Evolutionary conservation across 1,140 invertebrate species (phyloP).

Genomic region (Cyclina sinensis): DNA sequence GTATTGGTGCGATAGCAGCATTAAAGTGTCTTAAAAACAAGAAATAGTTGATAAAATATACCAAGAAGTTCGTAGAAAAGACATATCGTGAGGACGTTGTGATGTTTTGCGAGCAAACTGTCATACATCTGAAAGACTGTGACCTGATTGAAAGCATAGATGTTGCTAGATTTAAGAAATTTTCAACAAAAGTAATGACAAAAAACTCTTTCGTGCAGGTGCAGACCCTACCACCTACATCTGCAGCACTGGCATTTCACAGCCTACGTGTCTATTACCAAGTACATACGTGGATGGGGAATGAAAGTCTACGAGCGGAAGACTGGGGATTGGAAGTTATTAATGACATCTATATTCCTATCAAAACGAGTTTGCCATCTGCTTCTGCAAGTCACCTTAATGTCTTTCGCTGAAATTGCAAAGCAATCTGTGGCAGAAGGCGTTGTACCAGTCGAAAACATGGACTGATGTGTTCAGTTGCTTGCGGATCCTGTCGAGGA

Average conservation of each 20-base stretch:
- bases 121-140: background rate
- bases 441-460: slow-evolving; percentile 66
- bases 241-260: slow-evolving; percentile 30
- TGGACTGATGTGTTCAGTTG: slow-evolving; percentile 63
- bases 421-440: slow-evolving; percentile 66
- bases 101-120: background rate
- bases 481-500: slow-evolving; percentile 65
- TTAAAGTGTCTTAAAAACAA: no score
- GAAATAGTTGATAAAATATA: background rate
- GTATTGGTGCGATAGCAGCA: slow-evolving; percentile 6
- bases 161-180: slow-evolving; percentile 50
- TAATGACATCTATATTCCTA: no score
- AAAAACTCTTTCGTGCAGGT: no score
- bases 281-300: slow-evolving; percentile 28
- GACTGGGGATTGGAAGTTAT: slow-evolving; percentile 15
- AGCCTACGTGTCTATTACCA: slow-evolving; percentile 44
- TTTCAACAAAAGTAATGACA: slow-evolving; percentile 26
- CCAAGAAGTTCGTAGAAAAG: background rate
- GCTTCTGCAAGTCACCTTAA: slow-evolving; percentile 29
- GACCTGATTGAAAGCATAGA: slow-evolving; percentile 14
- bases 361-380: background rate
- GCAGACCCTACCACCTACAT: slow-evolving; percentile 62
- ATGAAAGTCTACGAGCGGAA: background rate
- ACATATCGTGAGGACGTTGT: background rate
- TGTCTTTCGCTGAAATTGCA: slow-evolving; percentile 69